Base-by-base conservation (phyloP, 2,888 invertebrate species). In the Machimus rusticus region DNA sequence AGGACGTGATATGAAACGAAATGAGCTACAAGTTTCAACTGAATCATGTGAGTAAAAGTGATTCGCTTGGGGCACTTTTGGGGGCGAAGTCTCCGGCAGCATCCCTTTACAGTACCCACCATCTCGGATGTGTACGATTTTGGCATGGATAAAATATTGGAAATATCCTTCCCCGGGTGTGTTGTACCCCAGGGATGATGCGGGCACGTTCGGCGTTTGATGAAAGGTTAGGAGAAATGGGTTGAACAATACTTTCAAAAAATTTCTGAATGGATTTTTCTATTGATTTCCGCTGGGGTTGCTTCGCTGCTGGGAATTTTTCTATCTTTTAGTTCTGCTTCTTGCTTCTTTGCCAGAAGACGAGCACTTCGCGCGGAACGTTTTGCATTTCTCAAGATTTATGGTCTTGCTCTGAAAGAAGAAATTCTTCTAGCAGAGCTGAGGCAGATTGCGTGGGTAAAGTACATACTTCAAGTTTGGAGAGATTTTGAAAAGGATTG, bases 1-100 rank as follows among this genome's bases (percentile, higher is more conserved):
- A 39, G 39, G 23, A 78, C 78, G 78, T 78, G 78, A 78, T 78
- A 19, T 9, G 78, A 78, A 78, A 78, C 19, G 39, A 43, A 78
- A 78, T 43, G 43, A 43, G 19, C 43, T 19, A 78, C 37, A 78
- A 78, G 78, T 78, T 78, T 78, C 78, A 12, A 78, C 78, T 43
- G 78, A 78, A 78, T 78, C 43, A 43, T 78, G 19, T 78, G 78
- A 43, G 78, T 78, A 78, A 78, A 78, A 78, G 78, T 78, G 78
- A 78, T 78, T 78, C 78, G 76, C 43, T 28, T 19, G 23, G 66
- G 51, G 51, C 51, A 51, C 16, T 51, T 46, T 46, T 51, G 19
- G 51, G 51, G 66, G 28, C 5, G 28, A 66, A 66, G 66, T 66
- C 23, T 66, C 23, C 66, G 23, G 28, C 19, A 23, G 66, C 66